Conservation (phyloP, 2,113 vertebrate genomes). For the Rhynchomys soricoides region DNA sequence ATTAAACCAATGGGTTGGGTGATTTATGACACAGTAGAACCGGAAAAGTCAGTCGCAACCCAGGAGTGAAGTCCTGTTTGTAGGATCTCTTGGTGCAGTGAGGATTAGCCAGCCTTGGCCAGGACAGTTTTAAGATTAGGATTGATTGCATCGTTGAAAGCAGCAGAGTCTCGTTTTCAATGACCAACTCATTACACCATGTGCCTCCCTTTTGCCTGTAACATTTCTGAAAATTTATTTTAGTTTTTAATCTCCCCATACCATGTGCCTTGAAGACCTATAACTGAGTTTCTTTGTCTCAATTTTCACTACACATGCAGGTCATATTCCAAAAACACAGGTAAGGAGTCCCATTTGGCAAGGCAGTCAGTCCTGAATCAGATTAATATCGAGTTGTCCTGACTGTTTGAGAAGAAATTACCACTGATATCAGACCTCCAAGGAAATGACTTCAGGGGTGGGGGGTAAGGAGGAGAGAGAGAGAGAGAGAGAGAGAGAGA, state of each 20-base stretch:
- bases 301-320: background rate
- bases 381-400: background rate
- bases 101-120: background rate
- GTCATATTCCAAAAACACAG: background rate
- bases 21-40: background rate
- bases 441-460: background rate
- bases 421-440: background rate
- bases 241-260: background rate
- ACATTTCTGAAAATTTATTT: background rate
- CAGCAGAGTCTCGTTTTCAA: rapidly evolving
- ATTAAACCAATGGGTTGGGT: background rate
- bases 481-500: background rate
- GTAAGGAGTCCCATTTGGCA: background rate
- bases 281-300: background rate
- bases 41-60: background rate
- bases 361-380: background rate
- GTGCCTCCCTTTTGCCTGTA: background rate
- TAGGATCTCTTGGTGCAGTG: background rate
- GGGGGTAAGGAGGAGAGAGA: too few species aligned
- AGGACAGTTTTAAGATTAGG: background rate
- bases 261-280: background rate
- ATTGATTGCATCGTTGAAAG: background rate
- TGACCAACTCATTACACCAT: rapidly evolving
- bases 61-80: background rate
- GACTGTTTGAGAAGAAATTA: background rate